A percentile compares a stretch with the other conserved stretches of the same genome.
These are phyloP conservation scores for Anguilla rostrata DNA, from an alignment of 2,113 vertebrate species.

Conservation along the genomic window DNA sequence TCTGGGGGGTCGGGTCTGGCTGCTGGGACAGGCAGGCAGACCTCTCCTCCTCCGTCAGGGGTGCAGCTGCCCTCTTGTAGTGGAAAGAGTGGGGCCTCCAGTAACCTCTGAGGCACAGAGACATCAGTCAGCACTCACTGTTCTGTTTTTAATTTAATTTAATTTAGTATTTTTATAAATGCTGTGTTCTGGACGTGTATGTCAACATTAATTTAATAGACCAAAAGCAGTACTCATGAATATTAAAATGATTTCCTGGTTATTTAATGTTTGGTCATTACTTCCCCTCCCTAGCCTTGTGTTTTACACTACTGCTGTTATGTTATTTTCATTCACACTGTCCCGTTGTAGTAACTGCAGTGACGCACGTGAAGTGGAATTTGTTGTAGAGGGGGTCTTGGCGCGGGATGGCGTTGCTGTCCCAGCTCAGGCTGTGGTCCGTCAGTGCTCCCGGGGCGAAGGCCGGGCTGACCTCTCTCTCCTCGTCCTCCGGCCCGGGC, in stretches of 20 bases:
- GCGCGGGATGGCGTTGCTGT: slow-evolving; percentile 32
- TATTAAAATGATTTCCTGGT: background rate
- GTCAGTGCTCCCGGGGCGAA: slow-evolving; percentile 41
- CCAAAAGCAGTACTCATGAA: background rate
- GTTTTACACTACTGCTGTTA: background rate
- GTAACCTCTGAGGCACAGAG: slow-evolving; percentile 38
- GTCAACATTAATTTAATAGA: background rate
- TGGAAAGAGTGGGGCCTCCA: slow-evolving; percentile 40
- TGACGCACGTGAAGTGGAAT: slow-evolving; percentile 42
- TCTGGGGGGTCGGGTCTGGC: background rate
- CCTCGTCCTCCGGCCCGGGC: background rate
- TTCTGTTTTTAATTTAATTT: background rate
- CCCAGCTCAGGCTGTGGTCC: slow-evolving; percentile 37
- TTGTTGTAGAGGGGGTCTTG: slow-evolving; percentile 27
- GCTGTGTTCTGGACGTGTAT: background rate
- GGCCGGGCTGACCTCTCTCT: slow-evolving; percentile 17
- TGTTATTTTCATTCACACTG: background rate
- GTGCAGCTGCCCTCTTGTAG: slow-evolving; percentile 40
- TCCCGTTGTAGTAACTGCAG: background rate
- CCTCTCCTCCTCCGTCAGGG: slow-evolving; percentile 50
- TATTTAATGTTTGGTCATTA: background rate
- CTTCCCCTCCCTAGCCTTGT: background rate
- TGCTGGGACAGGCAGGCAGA: slow-evolving; percentile 33
- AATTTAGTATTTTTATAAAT: background rate
- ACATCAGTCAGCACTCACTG: background rate